phyloP scores from a whole-genome alignment of 2,888 invertebrate genomes.

The Lasiommata megera region DNA sequence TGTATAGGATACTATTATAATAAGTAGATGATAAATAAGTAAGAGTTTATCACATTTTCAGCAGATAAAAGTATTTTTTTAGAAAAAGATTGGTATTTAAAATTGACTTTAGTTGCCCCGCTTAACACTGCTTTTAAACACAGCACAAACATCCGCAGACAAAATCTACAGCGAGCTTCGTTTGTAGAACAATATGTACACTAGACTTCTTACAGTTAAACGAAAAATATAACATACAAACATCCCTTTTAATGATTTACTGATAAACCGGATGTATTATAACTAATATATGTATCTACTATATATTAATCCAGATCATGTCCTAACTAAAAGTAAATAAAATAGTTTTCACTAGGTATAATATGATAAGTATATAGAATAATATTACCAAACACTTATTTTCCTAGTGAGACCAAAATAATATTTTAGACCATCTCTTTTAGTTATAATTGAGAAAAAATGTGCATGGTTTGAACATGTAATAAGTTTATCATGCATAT shows the following conservation, averaged over 20 bases:
- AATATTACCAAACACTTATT: background rate
- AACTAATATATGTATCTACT: background rate
- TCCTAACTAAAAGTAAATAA: background rate
- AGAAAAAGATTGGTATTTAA: background rate
- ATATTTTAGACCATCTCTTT: too few species aligned
- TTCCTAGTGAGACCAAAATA: background rate
- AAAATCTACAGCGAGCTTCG: conserved; percentile 11
- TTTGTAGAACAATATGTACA: conserved; percentile 1
- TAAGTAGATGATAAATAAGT: too few species aligned
- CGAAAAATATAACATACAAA: too few species aligned
- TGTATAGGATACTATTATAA: too few species aligned
- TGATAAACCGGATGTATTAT: background rate
- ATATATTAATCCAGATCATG: background rate
- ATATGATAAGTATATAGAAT: background rate
- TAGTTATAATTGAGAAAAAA: too few species aligned
- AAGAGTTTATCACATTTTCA: too few species aligned
- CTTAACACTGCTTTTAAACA: conserved; percentile 22
- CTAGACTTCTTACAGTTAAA: background rate
- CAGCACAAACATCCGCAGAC: conserved; percentile 10
- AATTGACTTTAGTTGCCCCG: conserved; percentile 3
- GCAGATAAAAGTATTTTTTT: background rate
- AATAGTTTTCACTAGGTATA: background rate
- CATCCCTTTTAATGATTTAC: background rate
- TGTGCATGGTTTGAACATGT: too few species aligned
- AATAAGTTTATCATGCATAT: too few species aligned